Evolutionary conservation across 2,113 vertebrate genomes (phyloP).

Genomic region (Artemisiospiza belli): DNA sequence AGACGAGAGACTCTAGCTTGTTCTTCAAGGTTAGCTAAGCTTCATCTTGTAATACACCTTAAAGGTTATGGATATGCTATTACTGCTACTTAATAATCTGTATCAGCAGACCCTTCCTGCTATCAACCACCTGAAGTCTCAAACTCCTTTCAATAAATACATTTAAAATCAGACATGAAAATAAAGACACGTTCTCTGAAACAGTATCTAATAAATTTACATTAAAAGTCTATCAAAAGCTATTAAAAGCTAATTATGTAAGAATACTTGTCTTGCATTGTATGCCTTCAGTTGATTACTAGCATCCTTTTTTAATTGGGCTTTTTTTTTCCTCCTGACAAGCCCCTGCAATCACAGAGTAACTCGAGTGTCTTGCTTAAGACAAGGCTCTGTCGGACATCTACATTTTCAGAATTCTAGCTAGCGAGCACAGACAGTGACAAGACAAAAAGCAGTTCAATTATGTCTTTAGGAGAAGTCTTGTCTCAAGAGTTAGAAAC

Average conservation of each 20-base stretch:
- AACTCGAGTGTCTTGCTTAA: background rate
- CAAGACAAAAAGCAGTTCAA: background rate
- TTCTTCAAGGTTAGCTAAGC: background rate
- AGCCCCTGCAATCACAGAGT: background rate
- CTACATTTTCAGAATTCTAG: background rate
- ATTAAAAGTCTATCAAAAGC: background rate
- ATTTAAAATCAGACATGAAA: background rate
- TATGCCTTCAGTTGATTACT: background rate
- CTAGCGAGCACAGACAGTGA: background rate
- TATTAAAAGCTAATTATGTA: background rate
- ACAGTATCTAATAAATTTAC: background rate
- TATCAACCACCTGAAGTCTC: background rate
- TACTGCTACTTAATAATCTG: background rate
- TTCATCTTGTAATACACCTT: background rate
- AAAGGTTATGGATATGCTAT: background rate
- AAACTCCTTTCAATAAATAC: background rate
- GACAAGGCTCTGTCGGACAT: background rate
- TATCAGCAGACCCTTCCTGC: background rate
- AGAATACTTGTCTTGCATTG: background rate
- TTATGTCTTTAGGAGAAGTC: background rate
- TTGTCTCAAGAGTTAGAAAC: background rate
- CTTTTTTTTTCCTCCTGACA: background rate
- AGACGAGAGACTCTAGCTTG: background rate
- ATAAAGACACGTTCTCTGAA: background rate
- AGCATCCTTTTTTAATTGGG: background rate